Conservation (phyloP, 2,797 vertebrate genomes). For the Pitangus sulphuratus region DNA sequence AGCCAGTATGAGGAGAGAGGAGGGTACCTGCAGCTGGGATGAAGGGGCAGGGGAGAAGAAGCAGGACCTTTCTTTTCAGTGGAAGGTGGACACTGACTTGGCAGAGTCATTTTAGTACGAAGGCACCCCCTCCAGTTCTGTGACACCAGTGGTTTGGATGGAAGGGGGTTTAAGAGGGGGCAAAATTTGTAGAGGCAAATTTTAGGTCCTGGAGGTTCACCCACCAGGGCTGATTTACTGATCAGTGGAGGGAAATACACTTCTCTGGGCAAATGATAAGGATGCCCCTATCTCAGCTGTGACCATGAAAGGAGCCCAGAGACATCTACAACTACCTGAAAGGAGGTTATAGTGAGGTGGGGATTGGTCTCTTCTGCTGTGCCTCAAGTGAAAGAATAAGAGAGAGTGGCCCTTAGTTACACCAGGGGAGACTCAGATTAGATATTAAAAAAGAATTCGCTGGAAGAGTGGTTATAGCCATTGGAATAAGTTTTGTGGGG, state of each 20-base stretch:
- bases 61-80: neutral
- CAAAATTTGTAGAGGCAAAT: neutral
- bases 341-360: neutral
- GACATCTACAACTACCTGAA: neutral
- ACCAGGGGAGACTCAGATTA: neutral
- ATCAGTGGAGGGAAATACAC: neutral
- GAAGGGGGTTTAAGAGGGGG: rapidly evolving
- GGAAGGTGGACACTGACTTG: neutral
- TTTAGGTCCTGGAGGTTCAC: neutral
- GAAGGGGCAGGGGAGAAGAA: neutral
- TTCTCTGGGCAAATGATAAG: neutral
- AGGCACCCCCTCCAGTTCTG: neutral
- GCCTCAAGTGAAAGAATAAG: neutral
- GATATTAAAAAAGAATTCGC: neutral
- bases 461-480: neutral
- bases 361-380: neutral
- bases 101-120: neutral
- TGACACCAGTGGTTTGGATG: neutral
- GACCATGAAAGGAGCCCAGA: neutral
- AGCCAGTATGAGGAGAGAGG: neutral
- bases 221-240: neutral
- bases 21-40: neutral
- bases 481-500: neutral
- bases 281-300: neutral
- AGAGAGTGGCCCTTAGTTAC: neutral